Percentiles rank a stretch among this genome's conserved stretches.
These are phyloP conservation scores for Distichodus sexfasciatus DNA, from an alignment of 2,797 vertebrate species.

Conservation along the genomic window DNA sequence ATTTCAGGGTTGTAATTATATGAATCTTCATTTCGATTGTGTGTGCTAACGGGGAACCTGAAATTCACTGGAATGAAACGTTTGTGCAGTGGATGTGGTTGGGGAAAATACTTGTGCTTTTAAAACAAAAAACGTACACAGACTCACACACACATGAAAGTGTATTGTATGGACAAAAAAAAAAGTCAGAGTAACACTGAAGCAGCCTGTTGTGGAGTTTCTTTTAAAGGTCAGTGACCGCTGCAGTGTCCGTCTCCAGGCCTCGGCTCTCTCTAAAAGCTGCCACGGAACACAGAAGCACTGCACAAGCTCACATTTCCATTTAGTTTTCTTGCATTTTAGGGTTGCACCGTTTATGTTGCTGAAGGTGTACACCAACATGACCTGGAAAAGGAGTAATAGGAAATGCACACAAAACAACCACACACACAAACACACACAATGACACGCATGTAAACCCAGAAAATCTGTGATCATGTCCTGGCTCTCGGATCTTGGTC, in stretches of 20 bases:
- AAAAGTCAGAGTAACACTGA: not conserved
- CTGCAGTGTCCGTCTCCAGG: not conserved
- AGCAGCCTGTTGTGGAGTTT: not conserved
- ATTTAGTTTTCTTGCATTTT: not conserved
- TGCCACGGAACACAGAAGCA: not conserved
- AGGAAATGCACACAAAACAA: not conserved
- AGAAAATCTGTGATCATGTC: not conserved
- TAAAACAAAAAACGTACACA: not conserved
- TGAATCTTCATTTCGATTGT: too few relatives aligned
- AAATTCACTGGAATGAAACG: not conserved
- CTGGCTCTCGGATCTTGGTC: conserved; percentile 16
- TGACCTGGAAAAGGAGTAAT: too few relatives aligned
- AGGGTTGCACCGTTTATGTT: too few relatives aligned
- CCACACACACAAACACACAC: not conserved
- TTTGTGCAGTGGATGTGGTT: not conserved
- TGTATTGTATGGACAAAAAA: too few relatives aligned
- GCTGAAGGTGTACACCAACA: too few relatives aligned
- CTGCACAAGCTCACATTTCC: not conserved
- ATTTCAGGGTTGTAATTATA: too few relatives aligned
- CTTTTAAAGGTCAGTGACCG: not conserved
- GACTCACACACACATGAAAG: not conserved
- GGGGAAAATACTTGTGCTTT: not conserved
- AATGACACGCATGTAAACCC: not conserved
- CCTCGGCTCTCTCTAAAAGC: not conserved
- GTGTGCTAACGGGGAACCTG: too few relatives aligned